Evolutionary conservation across 1,140 invertebrate genomes (phyloP), one percentile per base, ranked within the genome.

Genomic region (Wasmannia auropunctata): DNA sequence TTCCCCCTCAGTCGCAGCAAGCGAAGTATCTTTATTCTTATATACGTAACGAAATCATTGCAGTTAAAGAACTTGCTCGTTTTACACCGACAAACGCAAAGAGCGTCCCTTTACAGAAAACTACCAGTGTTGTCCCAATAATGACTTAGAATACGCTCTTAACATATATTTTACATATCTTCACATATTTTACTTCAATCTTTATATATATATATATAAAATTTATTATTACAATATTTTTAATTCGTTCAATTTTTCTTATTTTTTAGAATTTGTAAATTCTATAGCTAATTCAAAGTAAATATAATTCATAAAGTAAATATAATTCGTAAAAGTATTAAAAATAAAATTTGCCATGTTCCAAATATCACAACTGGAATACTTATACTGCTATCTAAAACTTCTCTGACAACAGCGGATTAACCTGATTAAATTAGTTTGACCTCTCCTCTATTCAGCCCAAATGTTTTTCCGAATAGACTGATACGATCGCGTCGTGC

Each of bases 21-120:
- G 51, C n/a, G 25, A 72, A 60, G 67, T 74, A 83, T 83, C 79
- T 83, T 83, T 72, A 72, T 83, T 58, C 67, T 83, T 83, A 83
- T 74, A 83, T 22, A 72, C 67, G 67, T 74, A 83, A 83, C 51
- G 51, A 58, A 74, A 58, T 83, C 67, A 83, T 83, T 74, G 51
- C 67, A 72, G 67, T 83, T 83, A 83, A 43, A 37, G 67, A 72
- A 83, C 65, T 83, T 58, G 67, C 51, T 72, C 67, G 65, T 83
- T 83, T 83, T 74, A 34, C 67, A 60, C 25, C 67, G 37, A 25
- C 51, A 25, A 43, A 56, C 19, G 51, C 51, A 56, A 83, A 83
- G 40, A 40, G 67, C 46, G 62, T 34, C 37, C n/a, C 37, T 58
- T 72, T 51, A 10, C 31, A 65, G 49, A 51, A 28, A 49, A 69